Evolutionary conservation across 2,888 invertebrate genomes (phyloP), one percentile per base, ranked within the genome.

Genomic region (Phragmatobia fuliginosa): DNA sequence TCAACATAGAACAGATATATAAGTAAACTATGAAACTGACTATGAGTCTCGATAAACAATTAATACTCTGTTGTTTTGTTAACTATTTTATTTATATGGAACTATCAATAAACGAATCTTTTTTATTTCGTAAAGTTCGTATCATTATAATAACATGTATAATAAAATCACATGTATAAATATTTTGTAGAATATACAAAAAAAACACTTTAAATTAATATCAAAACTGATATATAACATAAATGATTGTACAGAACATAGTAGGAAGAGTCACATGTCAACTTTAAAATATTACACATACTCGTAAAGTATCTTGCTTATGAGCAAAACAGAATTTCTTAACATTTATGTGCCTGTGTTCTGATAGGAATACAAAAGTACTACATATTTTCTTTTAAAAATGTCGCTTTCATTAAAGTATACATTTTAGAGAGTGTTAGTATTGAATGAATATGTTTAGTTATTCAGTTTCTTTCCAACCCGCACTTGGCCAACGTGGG

Each of bases 361-460:
- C 3, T 16, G 56, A 61, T 70, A 69, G 61, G 41, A 67, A 36
- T 16, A 64, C 56, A 62, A 52, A 14, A 21, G 28, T 56, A 69
- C 56, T n/a, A n/a, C n/a, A n/a, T n/a, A n/a, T n/a, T n/a, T n/a
- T n/a, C n/a, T n/a, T n/a, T n/a, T n/a, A n/a, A n/a, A n/a, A n/a
- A n/a, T n/a, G n/a, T n/a, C n/a, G n/a, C n/a, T n/a, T n/a, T n/a
- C n/a, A n/a, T n/a, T n/a, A n/a, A n/a, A n/a, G n/a, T n/a, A n/a
- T n/a, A n/a, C n/a, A n/a, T n/a, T n/a, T n/a, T n/a, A n/a, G n/a
- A n/a, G n/a, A n/a, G n/a, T n/a, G n/a, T n/a, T n/a, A n/a, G n/a
- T n/a, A n/a, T n/a, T n/a, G n/a, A n/a, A n/a, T n/a, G n/a, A n/a
- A n/a, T n/a, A n/a, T n/a, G n/a, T n/a, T n/a, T n/a, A n/a, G n/a